Base-by-base conservation (phyloP, 1,140 invertebrate genomes). In the Cydia fagiglandana region DNA sequence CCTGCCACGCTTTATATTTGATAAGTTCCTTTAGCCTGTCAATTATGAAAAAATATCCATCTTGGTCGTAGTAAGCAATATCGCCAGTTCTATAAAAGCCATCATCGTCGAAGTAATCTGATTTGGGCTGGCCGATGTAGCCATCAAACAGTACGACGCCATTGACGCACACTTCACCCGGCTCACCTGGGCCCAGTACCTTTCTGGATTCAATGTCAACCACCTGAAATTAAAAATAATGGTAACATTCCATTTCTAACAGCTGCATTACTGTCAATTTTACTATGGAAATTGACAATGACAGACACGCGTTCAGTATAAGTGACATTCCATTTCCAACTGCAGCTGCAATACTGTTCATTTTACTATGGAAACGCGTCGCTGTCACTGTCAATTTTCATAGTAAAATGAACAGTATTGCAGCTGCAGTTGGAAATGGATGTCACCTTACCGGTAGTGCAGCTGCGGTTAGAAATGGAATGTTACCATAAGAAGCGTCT, bases 11-110 rank as follows among this genome's bases (percentile, higher is more conserved):
- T 34, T 89, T 89, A 73, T 95, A 96, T 89, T 97, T 97, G 68
- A 97, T 96, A 53, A 97, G 91, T 82, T 97, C 96, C 80, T 97
- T 97, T 38, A 96, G 88, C 73, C 96, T 91, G 79, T 96, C 96
- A 5, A 95, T 93, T 64, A 97, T 93, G 78, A 93, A 96, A 74
- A 97, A 94, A 73, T 94, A 94, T 0, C 93, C 94, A 20, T 96
- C 93, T 78, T 95, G 91, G 79, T 96, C 95, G 76, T 95, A 94
- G 78, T 95, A 96, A 0, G 94, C 95, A 28, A 96, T 91, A 85
- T 97, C 96, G 47, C 96, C 96, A 74, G 96, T 96, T 80, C 94
- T 94, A 17, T 96, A 90, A 85, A 93, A 95, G 17, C 94, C 94
- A 73, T 97, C 94, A 13, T 87, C 83, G 77, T 96, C 94, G 41